Percentiles rank a stretch among this genome's conserved stretches.
Evolutionary conservation across 2,888 invertebrate genomes (phyloP).

Genomic region (Eristalinus sepulchralis): DNA sequence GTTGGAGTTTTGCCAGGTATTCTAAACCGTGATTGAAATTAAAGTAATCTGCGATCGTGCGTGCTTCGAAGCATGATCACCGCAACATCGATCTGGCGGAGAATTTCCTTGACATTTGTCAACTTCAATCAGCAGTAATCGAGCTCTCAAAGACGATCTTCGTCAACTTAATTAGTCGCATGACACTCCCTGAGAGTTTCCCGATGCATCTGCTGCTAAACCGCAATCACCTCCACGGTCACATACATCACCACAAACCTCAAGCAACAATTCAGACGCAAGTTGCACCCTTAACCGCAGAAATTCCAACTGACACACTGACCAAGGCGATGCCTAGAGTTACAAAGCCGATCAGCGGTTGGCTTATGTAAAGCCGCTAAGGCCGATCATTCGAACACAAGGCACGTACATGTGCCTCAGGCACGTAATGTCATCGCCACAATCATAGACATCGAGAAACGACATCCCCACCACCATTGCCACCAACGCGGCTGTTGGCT

Average conservation of each 20-base stretch:
- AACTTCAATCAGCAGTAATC: no score
- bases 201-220: neutral
- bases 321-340: neutral
- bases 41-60: no score
- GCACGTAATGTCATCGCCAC: neutral
- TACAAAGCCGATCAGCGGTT: neutral
- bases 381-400: neutral
- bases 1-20: no score
- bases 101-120: no score
- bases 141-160: no score
- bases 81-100: no score
- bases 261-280: neutral
- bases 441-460: no score
- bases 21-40: no score
- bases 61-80: no score
- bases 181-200: neutral
- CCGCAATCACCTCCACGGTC: neutral
- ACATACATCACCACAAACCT: neutral
- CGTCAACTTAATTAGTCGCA: no score
- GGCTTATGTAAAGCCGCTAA: neutral
- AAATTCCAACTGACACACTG: neutral
- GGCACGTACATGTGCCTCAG: neutral
- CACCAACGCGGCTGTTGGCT: neutral
- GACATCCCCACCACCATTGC: no score
- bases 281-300: neutral